Percentiles rank a stretch among this genome's conserved stretches.
Conservation (phyloP, 2,113 vertebrate genomes). For the Phylloscopus trochilus region DNA sequence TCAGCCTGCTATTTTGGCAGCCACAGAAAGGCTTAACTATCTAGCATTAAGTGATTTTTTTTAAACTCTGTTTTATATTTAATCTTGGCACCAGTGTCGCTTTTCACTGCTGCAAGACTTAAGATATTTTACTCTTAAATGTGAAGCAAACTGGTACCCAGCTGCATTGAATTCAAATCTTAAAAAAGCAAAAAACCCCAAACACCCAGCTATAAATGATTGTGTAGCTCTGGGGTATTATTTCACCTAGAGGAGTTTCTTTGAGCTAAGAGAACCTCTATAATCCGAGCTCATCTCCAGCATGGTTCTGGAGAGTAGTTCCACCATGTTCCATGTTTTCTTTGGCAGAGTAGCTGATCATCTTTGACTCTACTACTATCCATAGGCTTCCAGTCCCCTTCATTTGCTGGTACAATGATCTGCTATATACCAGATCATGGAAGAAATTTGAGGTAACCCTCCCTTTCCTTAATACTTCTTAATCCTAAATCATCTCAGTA, state of each 20-base stretch:
- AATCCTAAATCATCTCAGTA: background rate
- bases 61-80: background rate
- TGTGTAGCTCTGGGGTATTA: background rate
- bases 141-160: background rate
- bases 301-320: background rate
- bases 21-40: background rate
- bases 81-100: background rate
- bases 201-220: background rate
- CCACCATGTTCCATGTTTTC: rapidly evolving
- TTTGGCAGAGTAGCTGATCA: background rate
- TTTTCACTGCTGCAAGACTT: background rate
- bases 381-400: background rate
- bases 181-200: background rate
- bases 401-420: background rate
- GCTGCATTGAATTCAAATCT: background rate
- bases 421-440: background rate
- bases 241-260: background rate
- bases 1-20: slow-evolving; percentile 8
- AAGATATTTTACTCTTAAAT: background rate
- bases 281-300: background rate
- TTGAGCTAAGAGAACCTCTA: background rate
- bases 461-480: background rate
- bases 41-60: background rate
- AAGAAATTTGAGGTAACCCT: background rate
- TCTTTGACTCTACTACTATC: background rate